A percentile compares a stretch with the other conserved stretches of the same genome.
Conservation (phyloP, 2,797 vertebrate genomes). For the Ammospiza maritima region DNA sequence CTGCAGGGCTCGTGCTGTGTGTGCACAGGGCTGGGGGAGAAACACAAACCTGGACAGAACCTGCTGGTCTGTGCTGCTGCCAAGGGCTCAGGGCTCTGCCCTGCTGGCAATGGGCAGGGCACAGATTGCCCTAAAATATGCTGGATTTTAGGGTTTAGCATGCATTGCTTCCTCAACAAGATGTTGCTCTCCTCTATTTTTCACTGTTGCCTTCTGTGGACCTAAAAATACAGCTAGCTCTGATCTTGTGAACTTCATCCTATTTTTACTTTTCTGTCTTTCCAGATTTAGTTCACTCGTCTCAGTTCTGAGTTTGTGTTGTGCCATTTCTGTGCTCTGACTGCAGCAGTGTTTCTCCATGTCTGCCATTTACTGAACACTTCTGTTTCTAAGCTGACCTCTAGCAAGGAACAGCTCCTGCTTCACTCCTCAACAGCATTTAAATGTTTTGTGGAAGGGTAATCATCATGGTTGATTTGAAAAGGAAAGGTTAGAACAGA, state of each 20-base stretch:
- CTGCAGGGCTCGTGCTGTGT: accelerated
- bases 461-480: background rate
- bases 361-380: background rate
- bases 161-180: background rate
- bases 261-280: background rate
- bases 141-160: background rate
- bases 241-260: background rate
- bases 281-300: background rate
- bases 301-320: background rate
- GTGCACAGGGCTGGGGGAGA: background rate
- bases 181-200: background rate
- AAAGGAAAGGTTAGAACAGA: background rate
- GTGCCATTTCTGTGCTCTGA: background rate
- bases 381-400: background rate
- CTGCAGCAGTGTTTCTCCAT: background rate
- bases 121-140: background rate
- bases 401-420: background rate
- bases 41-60: background rate
- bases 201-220: background rate
- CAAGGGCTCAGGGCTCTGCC: background rate
- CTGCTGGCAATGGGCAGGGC: background rate
- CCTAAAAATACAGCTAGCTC: background rate
- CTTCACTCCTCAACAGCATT: background rate
- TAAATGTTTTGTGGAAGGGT: background rate
- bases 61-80: background rate